These are phyloP conservation scores for Agriopis aurantiaria DNA, from an alignment of 2,888 invertebrate species.

Conservation along the genomic window DNA sequence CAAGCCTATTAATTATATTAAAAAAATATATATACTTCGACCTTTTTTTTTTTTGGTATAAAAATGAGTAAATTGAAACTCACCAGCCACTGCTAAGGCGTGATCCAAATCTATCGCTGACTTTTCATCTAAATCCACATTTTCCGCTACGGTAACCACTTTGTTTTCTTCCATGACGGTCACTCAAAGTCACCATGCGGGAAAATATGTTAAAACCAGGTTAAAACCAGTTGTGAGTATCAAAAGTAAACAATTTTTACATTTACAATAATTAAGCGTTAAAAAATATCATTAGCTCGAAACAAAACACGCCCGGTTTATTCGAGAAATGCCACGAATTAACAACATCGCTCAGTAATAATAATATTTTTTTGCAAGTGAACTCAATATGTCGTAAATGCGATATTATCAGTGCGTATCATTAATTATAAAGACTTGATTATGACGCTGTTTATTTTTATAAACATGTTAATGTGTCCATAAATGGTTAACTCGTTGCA, in stretches of 20 bases:
- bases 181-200: background rate
- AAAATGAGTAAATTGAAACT: conserved; percentile 15
- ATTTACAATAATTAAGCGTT: background rate
- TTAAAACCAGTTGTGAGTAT: background rate
- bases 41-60: too few relatives aligned
- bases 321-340: conserved; percentile 37
- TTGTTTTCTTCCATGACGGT: conserved; percentile 51
- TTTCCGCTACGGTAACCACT: conserved; percentile 59
- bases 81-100: conserved; percentile 64
- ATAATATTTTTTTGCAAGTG: conserved; percentile 26
- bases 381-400: conserved; percentile 23
- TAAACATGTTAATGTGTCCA: background rate
- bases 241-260: background rate
- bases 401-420: conserved; percentile 45
- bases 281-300: conserved; percentile 6
- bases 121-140: conserved; percentile 52
- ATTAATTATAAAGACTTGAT: conserved; percentile 41
- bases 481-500: background rate
- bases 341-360: conserved; percentile 2
- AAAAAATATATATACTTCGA: too few relatives aligned
- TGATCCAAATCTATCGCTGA: conserved; percentile 69
- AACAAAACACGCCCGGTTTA: conserved; percentile 36
- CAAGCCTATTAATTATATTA: too few relatives aligned
- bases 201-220: background rate
- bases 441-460: conserved; percentile 22